Percentiles rank a stretch among this genome's conserved stretches.
phyloP scores from a whole-genome alignment of 2,888 invertebrate genomes.

The Mesodorylaimus sp. region DNA sequence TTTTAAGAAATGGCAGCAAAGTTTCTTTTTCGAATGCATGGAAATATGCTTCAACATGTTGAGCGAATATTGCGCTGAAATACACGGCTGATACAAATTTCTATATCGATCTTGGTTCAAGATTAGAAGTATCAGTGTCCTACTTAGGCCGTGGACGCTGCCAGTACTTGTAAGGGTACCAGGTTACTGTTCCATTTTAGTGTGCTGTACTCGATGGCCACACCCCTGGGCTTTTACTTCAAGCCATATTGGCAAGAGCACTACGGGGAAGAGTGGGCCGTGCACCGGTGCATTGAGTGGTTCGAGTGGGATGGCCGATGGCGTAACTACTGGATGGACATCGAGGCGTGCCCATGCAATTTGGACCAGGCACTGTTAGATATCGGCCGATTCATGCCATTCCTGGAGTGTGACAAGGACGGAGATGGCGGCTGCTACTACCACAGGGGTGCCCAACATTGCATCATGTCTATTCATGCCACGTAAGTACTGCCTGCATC shows the following conservation, averaged over 20 bases:
- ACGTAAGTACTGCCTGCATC: conserved; percentile 45
- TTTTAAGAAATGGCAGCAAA: too few species aligned
- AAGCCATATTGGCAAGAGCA: conserved; percentile 63
- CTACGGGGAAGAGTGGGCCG: conserved; percentile 62
- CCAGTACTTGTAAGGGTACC: too few species aligned
- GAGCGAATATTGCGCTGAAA: too few species aligned
- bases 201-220: conserved; percentile 70
- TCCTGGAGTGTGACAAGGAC: conserved; percentile 72
- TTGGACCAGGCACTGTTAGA: conserved; percentile 63
- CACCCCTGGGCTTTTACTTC: conserved; percentile 82
- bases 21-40: too few species aligned
- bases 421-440: conserved; percentile 63
- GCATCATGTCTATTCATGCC: conserved; percentile 72
- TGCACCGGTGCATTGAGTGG: conserved; percentile 71
- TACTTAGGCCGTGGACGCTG: too few species aligned
- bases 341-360: conserved; percentile 60
- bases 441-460: conserved; percentile 73
- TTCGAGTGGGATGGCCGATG: conserved; percentile 23
- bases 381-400: conserved; percentile 78
- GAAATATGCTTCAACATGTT: too few species aligned
- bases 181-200: too few species aligned
- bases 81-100: too few species aligned
- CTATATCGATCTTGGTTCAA: too few species aligned
- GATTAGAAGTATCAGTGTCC: too few species aligned
- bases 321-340: conserved; percentile 21